phyloP scores from a whole-genome alignment of 2,113 vertebrate genomes.

The Lanius collurio region DNA sequence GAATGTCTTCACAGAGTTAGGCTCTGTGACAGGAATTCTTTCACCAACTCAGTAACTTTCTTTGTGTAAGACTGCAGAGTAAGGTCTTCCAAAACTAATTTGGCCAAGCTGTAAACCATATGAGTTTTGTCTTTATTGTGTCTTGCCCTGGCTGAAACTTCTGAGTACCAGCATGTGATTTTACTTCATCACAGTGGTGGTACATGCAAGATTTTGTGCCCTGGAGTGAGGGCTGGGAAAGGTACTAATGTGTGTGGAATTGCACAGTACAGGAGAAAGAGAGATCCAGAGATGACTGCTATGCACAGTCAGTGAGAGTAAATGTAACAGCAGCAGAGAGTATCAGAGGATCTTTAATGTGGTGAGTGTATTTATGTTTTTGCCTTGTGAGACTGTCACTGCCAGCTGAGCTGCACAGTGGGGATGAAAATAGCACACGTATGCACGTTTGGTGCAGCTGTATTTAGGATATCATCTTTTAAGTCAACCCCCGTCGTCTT shows the following conservation, averaged over 20 bases:
- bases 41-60: slow-evolving; percentile 11
- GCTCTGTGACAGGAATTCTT: neutral
- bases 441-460: neutral
- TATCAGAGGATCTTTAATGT: neutral
- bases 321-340: neutral
- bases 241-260: neutral
- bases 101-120: neutral
- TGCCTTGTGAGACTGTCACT: neutral
- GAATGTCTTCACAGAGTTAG: neutral
- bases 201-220: neutral
- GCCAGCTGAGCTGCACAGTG: neutral
- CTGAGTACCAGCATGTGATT: neutral
- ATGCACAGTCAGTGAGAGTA: neutral
- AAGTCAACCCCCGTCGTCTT: neutral
- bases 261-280: neutral
- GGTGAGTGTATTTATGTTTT: neutral
- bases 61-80: neutral
- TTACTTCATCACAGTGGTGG: neutral
- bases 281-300: neutral
- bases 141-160: neutral
- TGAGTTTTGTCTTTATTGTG: neutral
- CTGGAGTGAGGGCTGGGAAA: neutral
- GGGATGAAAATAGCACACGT: neutral
- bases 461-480: neutral
- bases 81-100: neutral